A percentile compares a stretch with the other conserved stretches of the same genome.
These are phyloP conservation scores for Eupithecia centaureata DNA, from an alignment of 2,888 invertebrate species.

Conservation along the genomic window DNA sequence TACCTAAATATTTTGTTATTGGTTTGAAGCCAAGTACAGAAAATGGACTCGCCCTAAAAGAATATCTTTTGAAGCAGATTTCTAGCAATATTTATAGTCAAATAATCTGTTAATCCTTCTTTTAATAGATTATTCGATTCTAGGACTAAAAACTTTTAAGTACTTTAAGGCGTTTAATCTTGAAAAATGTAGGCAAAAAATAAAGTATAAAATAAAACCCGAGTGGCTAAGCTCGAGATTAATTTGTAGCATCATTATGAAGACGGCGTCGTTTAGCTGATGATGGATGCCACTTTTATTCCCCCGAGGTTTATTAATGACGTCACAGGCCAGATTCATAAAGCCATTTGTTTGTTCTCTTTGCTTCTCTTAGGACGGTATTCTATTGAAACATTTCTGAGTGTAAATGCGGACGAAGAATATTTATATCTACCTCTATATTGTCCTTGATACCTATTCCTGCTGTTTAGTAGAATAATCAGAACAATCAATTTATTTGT, in stretches of 20 bases:
- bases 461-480: no score
- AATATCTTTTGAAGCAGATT: no score
- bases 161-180: neutral
- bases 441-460: no score
- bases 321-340: neutral
- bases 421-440: no score
- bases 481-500: no score
- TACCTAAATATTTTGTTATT: neutral
- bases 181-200: neutral
- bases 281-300: constrained; percentile 7
- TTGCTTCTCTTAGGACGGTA: neutral
- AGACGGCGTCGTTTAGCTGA: constrained; percentile 7
- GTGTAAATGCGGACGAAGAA: no score
- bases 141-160: neutral
- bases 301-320: constrained; percentile 5
- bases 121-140: no score
- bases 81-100: no score
- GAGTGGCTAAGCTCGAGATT: neutral
- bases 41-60: no score
- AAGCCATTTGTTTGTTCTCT: neutral
- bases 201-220: neutral
- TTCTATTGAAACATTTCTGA: neutral
- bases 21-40: neutral
- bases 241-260: constrained; percentile 6
- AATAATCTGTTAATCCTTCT: no score